Conservation (phyloP, 1,140 invertebrate genomes). For the Trypoxylus dichotomus region DNA sequence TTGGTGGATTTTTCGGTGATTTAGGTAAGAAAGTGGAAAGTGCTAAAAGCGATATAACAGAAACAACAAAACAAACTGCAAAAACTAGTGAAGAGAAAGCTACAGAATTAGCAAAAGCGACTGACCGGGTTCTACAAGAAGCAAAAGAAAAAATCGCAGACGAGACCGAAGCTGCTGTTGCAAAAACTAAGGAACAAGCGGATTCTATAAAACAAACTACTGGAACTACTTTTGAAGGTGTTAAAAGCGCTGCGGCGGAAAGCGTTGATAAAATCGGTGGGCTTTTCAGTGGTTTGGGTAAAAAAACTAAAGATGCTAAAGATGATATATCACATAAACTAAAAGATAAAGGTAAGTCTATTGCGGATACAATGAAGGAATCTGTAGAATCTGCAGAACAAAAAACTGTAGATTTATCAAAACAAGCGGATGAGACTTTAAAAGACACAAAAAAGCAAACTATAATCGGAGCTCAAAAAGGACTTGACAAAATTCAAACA, state of each 20-base stretch:
- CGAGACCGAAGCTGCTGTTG: not conserved
- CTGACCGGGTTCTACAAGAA: not conserved
- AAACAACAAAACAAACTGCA: not conserved
- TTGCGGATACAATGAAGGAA: slow-evolving; percentile 16
- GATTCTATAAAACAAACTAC: not conserved
- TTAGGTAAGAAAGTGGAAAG: not conserved
- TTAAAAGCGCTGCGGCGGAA: not conserved
- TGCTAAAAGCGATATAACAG: not conserved
- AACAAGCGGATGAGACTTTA: not conserved
- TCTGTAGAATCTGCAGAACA: not conserved
- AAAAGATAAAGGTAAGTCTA: not conserved
- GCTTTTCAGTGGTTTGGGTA: not conserved
- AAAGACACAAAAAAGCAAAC: slow-evolving; percentile 51
- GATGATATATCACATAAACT: not conserved
- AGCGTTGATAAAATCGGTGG: not conserved
- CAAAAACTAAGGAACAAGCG: not conserved
- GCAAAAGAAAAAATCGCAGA: not conserved
- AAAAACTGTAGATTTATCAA: not conserved
- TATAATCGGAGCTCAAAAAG: too few relatives aligned
- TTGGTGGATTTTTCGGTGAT: not conserved
- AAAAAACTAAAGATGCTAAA: not conserved
- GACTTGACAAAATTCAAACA: not conserved
- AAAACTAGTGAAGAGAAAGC: slow-evolving; percentile 4
- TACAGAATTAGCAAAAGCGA: slow-evolving; percentile 22
- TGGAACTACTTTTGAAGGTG: not conserved